A percentile compares a stretch with the other conserved stretches of the same genome.
Conservation (phyloP, 2,888 invertebrate genomes). For the Drosophila subsilvestris region DNA sequence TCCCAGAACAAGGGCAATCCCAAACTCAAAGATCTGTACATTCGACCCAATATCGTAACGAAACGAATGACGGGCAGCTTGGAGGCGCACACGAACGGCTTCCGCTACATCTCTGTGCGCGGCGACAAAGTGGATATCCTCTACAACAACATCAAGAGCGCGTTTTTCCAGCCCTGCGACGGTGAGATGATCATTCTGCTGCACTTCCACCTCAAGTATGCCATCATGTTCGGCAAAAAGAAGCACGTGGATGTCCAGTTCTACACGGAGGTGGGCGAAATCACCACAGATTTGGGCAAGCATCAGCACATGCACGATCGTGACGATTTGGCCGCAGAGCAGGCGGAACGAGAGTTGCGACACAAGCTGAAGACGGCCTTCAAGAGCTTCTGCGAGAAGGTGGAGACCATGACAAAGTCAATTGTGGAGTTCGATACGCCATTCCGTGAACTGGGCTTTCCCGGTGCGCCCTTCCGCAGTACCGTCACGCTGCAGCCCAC, state of each 20-base stretch:
- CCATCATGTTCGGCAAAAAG: slow-evolving; percentile 99
- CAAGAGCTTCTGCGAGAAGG: slow-evolving; percentile 99
- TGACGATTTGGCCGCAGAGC: slow-evolving; percentile 99
- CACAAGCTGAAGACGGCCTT: slow-evolving; percentile 99
- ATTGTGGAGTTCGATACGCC: slow-evolving; percentile 99
- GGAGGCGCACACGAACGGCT: slow-evolving; percentile 98
- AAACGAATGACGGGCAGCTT: slow-evolving; percentile 96
- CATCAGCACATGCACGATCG: slow-evolving; percentile 99
- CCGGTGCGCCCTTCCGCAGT: slow-evolving; percentile 98
- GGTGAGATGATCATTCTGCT: slow-evolving; percentile 99
- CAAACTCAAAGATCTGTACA: slow-evolving; percentile 98
- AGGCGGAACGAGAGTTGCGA: slow-evolving; percentile 97
- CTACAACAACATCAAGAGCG: slow-evolving; percentile 99
- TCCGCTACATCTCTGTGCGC: slow-evolving; percentile 98
- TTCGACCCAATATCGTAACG: slow-evolving; percentile 99
- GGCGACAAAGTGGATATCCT: slow-evolving; percentile 99
- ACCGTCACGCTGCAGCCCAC: slow-evolving; percentile 98
- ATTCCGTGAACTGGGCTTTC: slow-evolving; percentile 98
- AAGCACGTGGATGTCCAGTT: slow-evolving; percentile 99
- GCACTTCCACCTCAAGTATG: slow-evolving; percentile 99
- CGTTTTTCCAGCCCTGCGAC: slow-evolving; percentile 99
- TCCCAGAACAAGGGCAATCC: slow-evolving; percentile 99
- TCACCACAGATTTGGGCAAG: slow-evolving; percentile 99
- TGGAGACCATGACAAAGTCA: slow-evolving; percentile 97
- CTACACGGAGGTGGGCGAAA: slow-evolving; percentile 99